phyloP scores from a whole-genome alignment of 1,140 invertebrate genomes.

The Antheraea mylitta region DNA sequence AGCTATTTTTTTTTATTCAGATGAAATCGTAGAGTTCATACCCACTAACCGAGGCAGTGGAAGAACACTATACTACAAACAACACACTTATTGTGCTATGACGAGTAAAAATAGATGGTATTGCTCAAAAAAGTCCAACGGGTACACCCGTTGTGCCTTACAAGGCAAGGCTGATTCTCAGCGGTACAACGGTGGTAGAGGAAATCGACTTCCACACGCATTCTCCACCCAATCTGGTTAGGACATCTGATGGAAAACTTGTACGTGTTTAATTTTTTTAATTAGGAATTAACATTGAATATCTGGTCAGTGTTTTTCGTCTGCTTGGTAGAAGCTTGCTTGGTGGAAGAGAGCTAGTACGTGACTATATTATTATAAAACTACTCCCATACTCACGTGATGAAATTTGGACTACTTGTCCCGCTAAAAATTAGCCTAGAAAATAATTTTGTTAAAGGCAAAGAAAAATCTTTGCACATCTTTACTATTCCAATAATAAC shows the following conservation, averaged over 20 bases:
- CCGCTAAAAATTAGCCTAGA: too few species aligned
- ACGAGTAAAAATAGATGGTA: conserved; percentile 29
- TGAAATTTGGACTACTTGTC: too few species aligned
- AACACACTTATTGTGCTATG: conserved; percentile 23
- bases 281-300: neutral
- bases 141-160: too few species aligned
- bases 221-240: conserved; percentile 17
- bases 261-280: neutral
- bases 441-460: too few species aligned
- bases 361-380: too few species aligned
- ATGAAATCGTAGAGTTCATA: conserved; percentile 7
- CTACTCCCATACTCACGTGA: too few species aligned
- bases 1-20: neutral
- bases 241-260: neutral
- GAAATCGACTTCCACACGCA: conserved; percentile 22
- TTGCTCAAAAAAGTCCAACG: conserved; percentile 27
- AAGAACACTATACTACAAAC: conserved; percentile 19
- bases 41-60: conserved; percentile 24
- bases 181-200: conserved; percentile 11
- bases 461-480: too few species aligned
- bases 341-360: too few species aligned
- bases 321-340: too few species aligned
- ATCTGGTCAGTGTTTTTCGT: too few species aligned
- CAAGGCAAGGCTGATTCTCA: conserved; percentile 27
- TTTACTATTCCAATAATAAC: too few species aligned